These are phyloP conservation scores for Baronia brevicornis DNA, from an alignment of 2,888 invertebrate genomes.

Conservation along the genomic window DNA sequence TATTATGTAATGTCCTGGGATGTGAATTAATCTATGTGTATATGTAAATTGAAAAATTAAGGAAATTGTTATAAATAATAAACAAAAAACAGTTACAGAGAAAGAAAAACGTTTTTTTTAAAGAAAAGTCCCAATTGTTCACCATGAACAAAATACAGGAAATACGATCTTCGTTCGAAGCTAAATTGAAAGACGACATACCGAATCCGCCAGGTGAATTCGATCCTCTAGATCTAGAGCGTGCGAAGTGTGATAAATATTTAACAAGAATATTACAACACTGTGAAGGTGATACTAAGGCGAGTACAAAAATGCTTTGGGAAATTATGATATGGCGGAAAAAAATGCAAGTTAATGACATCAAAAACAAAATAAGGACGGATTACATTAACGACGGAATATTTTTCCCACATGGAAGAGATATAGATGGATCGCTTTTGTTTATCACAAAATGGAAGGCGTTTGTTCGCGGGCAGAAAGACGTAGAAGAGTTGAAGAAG, in stretches of 20 bases:
- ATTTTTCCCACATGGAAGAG: constrained; percentile 79
- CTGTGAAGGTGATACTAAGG: constrained; percentile 80
- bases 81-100: no score
- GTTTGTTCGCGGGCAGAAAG: constrained; percentile 81
- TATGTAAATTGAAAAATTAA: no score
- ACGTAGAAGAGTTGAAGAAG: constrained; percentile 81
- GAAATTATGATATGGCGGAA: constrained; percentile 89
- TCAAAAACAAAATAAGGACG: constrained; percentile 80
- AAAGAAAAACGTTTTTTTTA: background rate
- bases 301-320: constrained; percentile 84
- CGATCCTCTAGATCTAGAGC: constrained; percentile 82
- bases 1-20: no score
- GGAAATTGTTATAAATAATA: no score
- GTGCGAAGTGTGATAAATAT: constrained; percentile 82
- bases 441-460: constrained; percentile 85
- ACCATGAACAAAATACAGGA: constrained; percentile 58
- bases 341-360: constrained; percentile 83
- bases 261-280: constrained; percentile 83
- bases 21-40: no score
- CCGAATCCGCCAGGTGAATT: constrained; percentile 44
- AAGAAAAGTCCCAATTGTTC: no score
- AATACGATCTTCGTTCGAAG: constrained; percentile 47
- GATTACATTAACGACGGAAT: constrained; percentile 87
- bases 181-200: constrained; percentile 39
- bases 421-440: constrained; percentile 75